Conservation (phyloP, 2,113 vertebrate genomes). For the Melanerpes formicivorus region DNA sequence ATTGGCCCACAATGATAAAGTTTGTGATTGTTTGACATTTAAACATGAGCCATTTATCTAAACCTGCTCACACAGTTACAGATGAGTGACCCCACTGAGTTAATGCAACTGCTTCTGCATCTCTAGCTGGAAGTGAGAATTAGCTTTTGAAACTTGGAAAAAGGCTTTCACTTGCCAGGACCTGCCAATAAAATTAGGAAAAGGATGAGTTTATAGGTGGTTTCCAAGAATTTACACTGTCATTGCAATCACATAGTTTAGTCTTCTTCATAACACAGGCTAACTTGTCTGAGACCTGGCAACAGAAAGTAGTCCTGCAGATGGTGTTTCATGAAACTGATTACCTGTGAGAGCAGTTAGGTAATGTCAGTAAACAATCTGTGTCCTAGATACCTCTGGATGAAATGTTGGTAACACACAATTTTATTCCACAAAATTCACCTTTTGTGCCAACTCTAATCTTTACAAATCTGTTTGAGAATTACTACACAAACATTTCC, state of each 20-base stretch:
- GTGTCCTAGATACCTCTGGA: not conserved
- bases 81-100: not conserved
- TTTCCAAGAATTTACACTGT: not conserved
- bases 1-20: not conserved
- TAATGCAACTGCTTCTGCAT: not conserved
- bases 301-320: not conserved
- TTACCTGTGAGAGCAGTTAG: not conserved
- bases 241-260: not conserved
- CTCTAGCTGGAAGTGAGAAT: not conserved
- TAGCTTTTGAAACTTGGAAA: not conserved
- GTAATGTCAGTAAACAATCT: not conserved
- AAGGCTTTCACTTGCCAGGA: not conserved
- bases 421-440: conserved; percentile 35
- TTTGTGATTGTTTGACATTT: not conserved
- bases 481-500: conserved; percentile 30
- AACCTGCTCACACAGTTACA: not conserved
- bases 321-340: not conserved
- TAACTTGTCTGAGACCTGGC: not conserved
- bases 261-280: not conserved
- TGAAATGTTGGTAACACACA: not conserved
- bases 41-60: not conserved
- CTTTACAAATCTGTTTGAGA: conserved; percentile 44
- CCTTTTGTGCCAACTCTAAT: conserved; percentile 11
- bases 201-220: not conserved
- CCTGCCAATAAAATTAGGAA: not conserved